phyloP scores from a whole-genome alignment of 2,797 vertebrate genomes.

The Staurois parvus region DNA sequence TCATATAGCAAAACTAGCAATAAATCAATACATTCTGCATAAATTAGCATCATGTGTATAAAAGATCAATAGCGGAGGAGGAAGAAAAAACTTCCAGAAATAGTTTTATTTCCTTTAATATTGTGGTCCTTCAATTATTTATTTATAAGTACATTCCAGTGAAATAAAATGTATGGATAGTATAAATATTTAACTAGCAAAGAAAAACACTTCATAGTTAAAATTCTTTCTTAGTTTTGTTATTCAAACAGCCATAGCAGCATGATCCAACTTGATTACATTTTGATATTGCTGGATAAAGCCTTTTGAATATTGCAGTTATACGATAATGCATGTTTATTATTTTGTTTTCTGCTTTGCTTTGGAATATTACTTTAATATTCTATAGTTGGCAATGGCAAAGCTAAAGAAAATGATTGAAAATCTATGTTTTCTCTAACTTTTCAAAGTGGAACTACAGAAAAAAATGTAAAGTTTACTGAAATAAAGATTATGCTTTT shows the following conservation, averaged over 20 bases:
- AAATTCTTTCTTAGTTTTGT: conserved; percentile 40
- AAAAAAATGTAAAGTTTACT: no score
- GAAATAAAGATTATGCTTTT: no score
- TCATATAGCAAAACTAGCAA: neutral
- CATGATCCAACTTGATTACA: conserved; percentile 51
- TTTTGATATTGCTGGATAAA: conserved; percentile 47
- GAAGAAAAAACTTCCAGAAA: neutral
- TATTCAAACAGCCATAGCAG: conserved; percentile 37
- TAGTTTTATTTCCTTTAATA: conserved; percentile 33
- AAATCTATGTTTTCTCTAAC: no score
- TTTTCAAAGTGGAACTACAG: no score
- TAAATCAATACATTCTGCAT: conserved; percentile 25
- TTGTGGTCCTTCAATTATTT: conserved; percentile 41
- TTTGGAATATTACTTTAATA: conserved; percentile 33
- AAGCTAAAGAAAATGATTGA: no score
- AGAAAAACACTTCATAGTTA: conserved; percentile 37
- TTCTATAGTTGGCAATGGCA: no score
- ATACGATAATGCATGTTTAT: conserved; percentile 19
- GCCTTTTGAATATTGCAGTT: conserved; percentile 38
- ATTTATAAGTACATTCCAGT: conserved; percentile 27
- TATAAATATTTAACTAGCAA: conserved; percentile 51
- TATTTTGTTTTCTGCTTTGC: conserved; percentile 15
- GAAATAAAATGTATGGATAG: conserved; percentile 43
- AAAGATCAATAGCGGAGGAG: conserved; percentile 1
- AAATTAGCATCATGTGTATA: conserved; percentile 4